Conservation (phyloP, 1,140 invertebrate species). For the Halictus rubicundus region DNA sequence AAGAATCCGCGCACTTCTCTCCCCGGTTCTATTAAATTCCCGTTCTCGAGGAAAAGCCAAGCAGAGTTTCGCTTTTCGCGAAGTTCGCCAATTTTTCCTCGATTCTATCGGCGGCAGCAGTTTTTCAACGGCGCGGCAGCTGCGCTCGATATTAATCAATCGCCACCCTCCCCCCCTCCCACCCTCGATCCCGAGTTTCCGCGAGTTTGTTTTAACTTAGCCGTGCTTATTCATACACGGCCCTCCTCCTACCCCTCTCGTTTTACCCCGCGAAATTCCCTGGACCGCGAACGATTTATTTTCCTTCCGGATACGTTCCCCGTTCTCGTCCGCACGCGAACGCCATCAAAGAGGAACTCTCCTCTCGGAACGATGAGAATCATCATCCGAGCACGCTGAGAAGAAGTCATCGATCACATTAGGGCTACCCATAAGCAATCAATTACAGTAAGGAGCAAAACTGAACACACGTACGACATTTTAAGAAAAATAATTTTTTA, state of each 20-base stretch:
- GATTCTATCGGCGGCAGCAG: neutral
- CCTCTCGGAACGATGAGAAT: too few relatives aligned
- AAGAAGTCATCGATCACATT: too few relatives aligned
- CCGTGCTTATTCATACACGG: conserved; percentile 18
- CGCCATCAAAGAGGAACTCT: neutral
- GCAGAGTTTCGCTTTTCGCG: conserved; percentile 13
- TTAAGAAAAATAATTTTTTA: too few relatives aligned
- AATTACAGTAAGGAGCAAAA: too few relatives aligned
- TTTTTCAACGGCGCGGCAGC: conserved; percentile 33
- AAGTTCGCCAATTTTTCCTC: conserved; percentile 40
- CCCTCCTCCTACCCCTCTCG: too few relatives aligned
- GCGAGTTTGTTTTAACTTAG: conserved; percentile 34
- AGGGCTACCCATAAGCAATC: too few relatives aligned
- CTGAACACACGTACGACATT: too few relatives aligned
- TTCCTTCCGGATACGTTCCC: neutral
- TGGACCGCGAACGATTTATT: conserved; percentile 22
- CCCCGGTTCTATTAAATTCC: conserved; percentile 12
- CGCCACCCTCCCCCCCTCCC: neutral
- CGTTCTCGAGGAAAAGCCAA: neutral
- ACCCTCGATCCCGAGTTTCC: neutral
- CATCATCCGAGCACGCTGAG: too few relatives aligned
- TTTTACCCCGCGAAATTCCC: neutral
- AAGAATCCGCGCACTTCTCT: too few relatives aligned
- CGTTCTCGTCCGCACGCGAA: neutral
- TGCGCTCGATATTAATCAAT: conserved; percentile 44